phyloP scores from a whole-genome alignment of 2,113 vertebrate genomes.

The Talpa occidentalis region DNA sequence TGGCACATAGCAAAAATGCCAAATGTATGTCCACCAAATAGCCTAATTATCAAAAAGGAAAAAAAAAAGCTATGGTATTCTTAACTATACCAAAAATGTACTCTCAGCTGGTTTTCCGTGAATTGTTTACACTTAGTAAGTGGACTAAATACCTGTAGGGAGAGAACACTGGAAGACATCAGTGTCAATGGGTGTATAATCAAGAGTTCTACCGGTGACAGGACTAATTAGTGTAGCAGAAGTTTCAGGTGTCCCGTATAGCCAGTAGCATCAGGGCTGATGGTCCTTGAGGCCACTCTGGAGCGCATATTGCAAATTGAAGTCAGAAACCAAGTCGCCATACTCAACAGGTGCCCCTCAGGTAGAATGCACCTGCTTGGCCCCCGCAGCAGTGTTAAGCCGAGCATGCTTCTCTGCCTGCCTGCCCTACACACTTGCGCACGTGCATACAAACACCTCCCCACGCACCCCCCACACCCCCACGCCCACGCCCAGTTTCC shows the following conservation, averaged over 20 bases:
- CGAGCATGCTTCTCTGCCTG: no score
- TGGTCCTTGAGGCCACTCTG: not conserved
- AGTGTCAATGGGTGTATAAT: accelerated
- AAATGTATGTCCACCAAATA: not conserved
- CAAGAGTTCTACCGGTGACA: not conserved
- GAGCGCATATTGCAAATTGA: no score
- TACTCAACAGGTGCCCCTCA: no score
- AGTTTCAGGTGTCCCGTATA: not conserved
- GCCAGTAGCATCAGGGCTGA: no score
- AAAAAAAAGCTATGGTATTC: not conserved
- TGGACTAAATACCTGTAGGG: not conserved
- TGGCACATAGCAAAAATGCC: not conserved
- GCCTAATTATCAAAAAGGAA: not conserved
- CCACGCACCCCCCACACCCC: no score
- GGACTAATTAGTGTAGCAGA: not conserved
- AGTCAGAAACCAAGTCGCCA: no score
- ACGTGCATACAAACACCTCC: no score
- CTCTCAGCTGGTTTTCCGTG: not conserved
- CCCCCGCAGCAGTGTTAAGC: no score
- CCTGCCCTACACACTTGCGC: no score
- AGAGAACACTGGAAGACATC: not conserved
- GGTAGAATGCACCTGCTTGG: no score
- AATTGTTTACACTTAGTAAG: not conserved
- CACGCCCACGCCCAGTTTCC: no score
- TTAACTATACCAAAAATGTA: not conserved